These are phyloP conservation scores for Thamnophis elegans DNA, from an alignment of 2,797 vertebrate species.

Conservation along the genomic window DNA sequence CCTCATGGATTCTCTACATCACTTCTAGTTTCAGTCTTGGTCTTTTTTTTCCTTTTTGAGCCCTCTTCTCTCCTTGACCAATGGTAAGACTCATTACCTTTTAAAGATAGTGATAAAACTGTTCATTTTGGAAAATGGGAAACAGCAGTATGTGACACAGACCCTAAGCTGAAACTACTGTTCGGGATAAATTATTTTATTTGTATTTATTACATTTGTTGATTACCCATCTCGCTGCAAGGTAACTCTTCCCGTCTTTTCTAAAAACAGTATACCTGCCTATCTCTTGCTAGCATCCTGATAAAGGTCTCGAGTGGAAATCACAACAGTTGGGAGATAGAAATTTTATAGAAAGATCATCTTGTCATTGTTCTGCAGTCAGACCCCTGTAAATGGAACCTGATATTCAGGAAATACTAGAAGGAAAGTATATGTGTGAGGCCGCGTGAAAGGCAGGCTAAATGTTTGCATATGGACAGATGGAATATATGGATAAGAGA, in stretches of 20 bases:
- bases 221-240: background rate
- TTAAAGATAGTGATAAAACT: background rate
- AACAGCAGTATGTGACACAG: background rate
- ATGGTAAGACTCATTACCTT: background rate
- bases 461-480: background rate
- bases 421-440: background rate
- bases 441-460: background rate
- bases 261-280: background rate
- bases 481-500: background rate
- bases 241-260: background rate
- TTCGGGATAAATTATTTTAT: background rate
- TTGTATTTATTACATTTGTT: background rate
- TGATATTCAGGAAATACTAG: background rate
- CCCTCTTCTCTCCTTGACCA: background rate
- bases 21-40: background rate
- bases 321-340: too few relatives aligned
- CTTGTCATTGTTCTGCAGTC: background rate
- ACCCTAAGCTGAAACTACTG: background rate
- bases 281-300: background rate
- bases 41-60: background rate
- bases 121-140: background rate
- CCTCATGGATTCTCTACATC: background rate
- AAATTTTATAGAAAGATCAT: background rate
- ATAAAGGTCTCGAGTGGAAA: background rate
- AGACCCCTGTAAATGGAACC: background rate